Evolutionary conservation across 2,797 vertebrate species (phyloP), one percentile per base, ranked within the genome.

Genomic region (Eutrigla gurnardus): DNA sequence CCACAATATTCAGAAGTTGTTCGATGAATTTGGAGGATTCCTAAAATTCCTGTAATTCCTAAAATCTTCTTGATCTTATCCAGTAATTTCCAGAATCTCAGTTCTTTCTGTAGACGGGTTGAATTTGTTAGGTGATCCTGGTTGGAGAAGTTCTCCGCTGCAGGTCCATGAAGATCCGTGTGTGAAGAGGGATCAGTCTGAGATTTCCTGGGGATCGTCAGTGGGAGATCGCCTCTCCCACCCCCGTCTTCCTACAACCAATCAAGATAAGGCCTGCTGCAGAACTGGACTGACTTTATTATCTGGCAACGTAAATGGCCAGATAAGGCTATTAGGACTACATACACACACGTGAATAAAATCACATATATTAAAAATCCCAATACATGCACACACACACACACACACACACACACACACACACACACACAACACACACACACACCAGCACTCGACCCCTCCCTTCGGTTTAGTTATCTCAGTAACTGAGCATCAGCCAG

Each of bases 201-300:
- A 82, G 84, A 82, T 82, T 17, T 84, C 74, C 87, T 93, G 92
- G 72, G 76, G 88, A 87, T 86, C 84, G 77, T 91, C 89, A 88
- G 77, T 65, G 59, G 47, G 88, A 80, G 79, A 88, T 76, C 54
- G 82, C 88, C 86, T 86, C 83, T 88, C 87, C 88, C 81, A 83
- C 89, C 84, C 25, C 85, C 47, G 65, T 86, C 86, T 84, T 90
- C 78, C 85, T 75, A 77, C 58, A 80, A 88, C 94, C 92, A 95
- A 94, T 95, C 91, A 90, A 90, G 90, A 93, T 88, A 90, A 89
- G 85, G 69, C 68, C 82, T 32, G 70, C 75, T 45, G 49, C 81
- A 81, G 70, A 80, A 83, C 63, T 61, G 45, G 54, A 86, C 73
- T 85, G 78, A 90, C 84, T 89, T 80, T 60, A 78, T 73, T 80